Conservation (phyloP, 2,888 invertebrate species). For the Cheilosia grossa region DNA sequence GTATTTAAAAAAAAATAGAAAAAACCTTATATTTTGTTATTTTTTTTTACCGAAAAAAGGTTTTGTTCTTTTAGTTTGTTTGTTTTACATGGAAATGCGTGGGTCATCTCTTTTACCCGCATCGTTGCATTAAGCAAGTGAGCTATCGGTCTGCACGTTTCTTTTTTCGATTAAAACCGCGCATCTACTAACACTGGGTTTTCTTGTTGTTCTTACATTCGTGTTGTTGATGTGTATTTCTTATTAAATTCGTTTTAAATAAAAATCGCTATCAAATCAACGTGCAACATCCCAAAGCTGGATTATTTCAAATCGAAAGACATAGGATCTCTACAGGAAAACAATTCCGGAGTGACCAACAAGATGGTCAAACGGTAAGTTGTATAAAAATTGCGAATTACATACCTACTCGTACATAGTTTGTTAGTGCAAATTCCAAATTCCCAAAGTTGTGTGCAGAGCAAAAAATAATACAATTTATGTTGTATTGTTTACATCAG, state of each 20-base stretch:
- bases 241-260: conserved; percentile 26
- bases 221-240: conserved; percentile 55
- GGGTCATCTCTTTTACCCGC: conserved; percentile 67
- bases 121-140: conserved; percentile 44
- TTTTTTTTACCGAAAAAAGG: conserved; percentile 57
- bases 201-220: conserved; percentile 31
- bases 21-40: conserved; percentile 42
- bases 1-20: conserved; percentile 36
- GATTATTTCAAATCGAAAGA: conserved; percentile 83
- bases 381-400: not conserved
- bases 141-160: conserved; percentile 42
- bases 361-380: conserved; percentile 84
- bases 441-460: not conserved
- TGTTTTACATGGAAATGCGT: conserved; percentile 68
- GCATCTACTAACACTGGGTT: conserved; percentile 17
- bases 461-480: not conserved
- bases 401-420: too few relatives aligned
- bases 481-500: conserved; percentile 63
- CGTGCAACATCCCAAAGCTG: conserved; percentile 81
- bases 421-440: not conserved
- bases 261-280: conserved; percentile 37
- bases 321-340: conserved; percentile 83
- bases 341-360: conserved; percentile 83
- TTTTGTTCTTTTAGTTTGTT: conserved; percentile 36
- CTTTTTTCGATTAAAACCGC: conserved; percentile 41